A percentile compares a stretch with the other conserved stretches of the same genome.
These are phyloP conservation scores for Acropora yongei DNA, from an alignment of 64 coral and sea anemone species.

Conservation along the genomic window DNA sequence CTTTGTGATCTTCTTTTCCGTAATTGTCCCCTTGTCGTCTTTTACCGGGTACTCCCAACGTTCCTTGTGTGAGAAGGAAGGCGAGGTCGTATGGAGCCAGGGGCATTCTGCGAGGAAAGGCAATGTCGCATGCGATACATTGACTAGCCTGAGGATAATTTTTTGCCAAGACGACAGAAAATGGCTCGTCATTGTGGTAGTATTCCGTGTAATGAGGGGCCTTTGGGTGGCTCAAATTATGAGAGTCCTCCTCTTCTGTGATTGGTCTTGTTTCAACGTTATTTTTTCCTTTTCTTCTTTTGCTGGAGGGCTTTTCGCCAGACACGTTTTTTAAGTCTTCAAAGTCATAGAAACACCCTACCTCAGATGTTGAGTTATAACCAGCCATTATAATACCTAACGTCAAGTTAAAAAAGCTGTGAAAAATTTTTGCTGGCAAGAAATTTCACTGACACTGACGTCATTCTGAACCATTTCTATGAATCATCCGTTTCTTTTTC, in stretches of 20 bases:
- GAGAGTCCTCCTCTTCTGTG: conserved; percentile 10
- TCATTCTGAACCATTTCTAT: too few relatives aligned
- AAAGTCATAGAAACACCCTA: too few relatives aligned
- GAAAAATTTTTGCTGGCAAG: too few relatives aligned
- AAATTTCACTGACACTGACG: too few relatives aligned
- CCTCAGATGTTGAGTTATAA: too few relatives aligned
- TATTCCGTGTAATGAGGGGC: conserved; percentile 15
- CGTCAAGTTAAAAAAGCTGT: too few relatives aligned
- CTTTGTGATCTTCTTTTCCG: too few relatives aligned
- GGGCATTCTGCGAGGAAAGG: conserved; percentile 42
- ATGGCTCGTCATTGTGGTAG: conserved; percentile 6
- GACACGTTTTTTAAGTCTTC: too few relatives aligned
- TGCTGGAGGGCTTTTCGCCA: conserved; percentile 26
- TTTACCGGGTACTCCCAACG: conserved; percentile 21
- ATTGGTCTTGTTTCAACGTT: conserved; percentile 16
- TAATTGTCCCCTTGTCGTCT: conserved; percentile 30
- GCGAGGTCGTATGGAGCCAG: conserved; percentile 37
- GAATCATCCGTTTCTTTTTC: too few relatives aligned
- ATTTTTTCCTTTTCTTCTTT: conserved; percentile 33
- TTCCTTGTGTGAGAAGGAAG: conserved; percentile 46
- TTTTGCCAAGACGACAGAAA: conserved; percentile 24
- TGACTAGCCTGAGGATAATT: conserved; percentile 20
- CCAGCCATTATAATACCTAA: too few relatives aligned
- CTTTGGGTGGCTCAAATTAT: conserved; percentile 17
- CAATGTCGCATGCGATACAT: conserved; percentile 34